Evolutionary conservation across 2,888 invertebrate species (phyloP).

Genomic region (Eupithecia subfuscata): DNA sequence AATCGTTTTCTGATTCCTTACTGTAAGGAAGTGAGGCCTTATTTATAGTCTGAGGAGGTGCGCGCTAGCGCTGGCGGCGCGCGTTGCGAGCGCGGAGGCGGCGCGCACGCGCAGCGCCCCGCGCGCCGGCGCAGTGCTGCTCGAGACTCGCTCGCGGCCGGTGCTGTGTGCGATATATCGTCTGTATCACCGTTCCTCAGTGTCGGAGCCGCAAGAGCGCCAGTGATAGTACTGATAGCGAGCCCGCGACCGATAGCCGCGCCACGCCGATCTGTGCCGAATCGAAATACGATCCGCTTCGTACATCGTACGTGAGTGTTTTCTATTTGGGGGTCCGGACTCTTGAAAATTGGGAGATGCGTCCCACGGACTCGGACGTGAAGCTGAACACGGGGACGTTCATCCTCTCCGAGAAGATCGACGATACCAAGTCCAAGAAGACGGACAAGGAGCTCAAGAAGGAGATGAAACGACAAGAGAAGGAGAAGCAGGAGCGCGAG

Average conservation of each 20-base stretch:
- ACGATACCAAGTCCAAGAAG: slow-evolving; percentile 78
- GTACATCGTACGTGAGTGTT: slow-evolving; percentile 61
- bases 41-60: slow-evolving; percentile 72
- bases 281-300: slow-evolving; percentile 60
- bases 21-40: slow-evolving; percentile 76
- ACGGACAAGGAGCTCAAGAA: slow-evolving; percentile 80
- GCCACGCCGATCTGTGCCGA: slow-evolving; percentile 63
- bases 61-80: slow-evolving; percentile 49
- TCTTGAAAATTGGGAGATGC: slow-evolving; percentile 55
- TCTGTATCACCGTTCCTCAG: slow-evolving; percentile 59
- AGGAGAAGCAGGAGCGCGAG: slow-evolving; percentile 79
- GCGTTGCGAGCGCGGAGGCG: slow-evolving; percentile 30
- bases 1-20: slow-evolving; percentile 75
- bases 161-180: slow-evolving; percentile 54
- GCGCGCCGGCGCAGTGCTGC: slow-evolving; percentile 48
- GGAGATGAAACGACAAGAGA: slow-evolving; percentile 80
- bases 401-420: slow-evolving; percentile 84
- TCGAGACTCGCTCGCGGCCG: slow-evolving; percentile 55
- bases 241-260: slow-evolving; percentile 61
- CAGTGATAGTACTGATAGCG: slow-evolving; percentile 75
- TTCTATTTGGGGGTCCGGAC: slow-evolving; percentile 62
- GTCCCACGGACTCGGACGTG: slow-evolving; percentile 77
- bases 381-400: slow-evolving; percentile 80
- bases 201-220: slow-evolving; percentile 68
- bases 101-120: slow-evolving; percentile 35